Conservation (phyloP, 2,888 invertebrate species). For the Thymelicus acteon region DNA sequence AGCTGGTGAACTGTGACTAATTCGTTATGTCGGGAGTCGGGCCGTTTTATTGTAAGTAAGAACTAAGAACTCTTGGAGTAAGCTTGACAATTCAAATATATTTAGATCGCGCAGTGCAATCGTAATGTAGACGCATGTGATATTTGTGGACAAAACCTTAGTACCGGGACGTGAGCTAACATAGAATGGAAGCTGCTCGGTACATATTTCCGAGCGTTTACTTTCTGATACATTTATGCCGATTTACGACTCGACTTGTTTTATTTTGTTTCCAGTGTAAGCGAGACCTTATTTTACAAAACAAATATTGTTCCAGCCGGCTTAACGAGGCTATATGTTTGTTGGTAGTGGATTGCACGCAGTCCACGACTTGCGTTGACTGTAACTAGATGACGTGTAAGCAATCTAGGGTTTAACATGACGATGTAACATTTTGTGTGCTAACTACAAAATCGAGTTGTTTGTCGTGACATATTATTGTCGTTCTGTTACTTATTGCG, state of each 20-base stretch:
- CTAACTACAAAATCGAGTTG: no score
- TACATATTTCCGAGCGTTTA: constrained; percentile 24
- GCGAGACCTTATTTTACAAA: background rate
- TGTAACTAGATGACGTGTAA: background rate
- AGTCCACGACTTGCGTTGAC: background rate
- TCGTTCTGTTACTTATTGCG: no score
- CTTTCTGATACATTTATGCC: constrained; percentile 1
- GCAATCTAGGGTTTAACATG: no score
- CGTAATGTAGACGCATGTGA: constrained; percentile 31
- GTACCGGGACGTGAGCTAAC: constrained; percentile 30
- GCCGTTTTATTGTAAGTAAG: constrained; percentile 34
- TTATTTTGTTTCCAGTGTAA: constrained; percentile 5
- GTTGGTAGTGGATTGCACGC: background rate
- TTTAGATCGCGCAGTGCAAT: constrained; percentile 34
- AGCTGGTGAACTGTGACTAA: constrained; percentile 33
- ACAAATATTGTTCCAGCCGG: background rate
- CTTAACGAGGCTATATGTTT: background rate
- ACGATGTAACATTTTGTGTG: no score
- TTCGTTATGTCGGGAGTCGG: constrained; percentile 6
- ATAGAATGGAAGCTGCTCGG: constrained; percentile 18
- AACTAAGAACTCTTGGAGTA: constrained; percentile 28
- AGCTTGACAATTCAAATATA: constrained; percentile 39
- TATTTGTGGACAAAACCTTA: constrained; percentile 35
- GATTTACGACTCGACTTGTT: background rate
- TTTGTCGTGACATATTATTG: no score